Conservation (phyloP, 1,140 invertebrate species). For the Epicauta chinensis region DNA sequence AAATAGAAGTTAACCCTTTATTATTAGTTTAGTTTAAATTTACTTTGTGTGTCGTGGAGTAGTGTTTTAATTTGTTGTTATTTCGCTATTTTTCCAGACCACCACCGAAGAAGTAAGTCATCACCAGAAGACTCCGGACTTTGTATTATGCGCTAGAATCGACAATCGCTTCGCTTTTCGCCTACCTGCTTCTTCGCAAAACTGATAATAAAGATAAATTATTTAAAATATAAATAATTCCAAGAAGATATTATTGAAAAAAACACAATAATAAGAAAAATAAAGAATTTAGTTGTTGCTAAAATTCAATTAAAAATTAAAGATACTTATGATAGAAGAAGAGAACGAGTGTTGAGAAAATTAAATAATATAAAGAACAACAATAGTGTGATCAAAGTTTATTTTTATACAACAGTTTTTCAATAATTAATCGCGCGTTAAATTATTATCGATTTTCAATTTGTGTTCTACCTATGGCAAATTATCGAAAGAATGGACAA, state of each 20-base stretch:
- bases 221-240: neutral
- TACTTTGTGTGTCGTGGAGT: too few relatives aligned
- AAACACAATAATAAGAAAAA: slow-evolving; percentile 8
- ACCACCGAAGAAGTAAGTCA: slow-evolving; percentile 21
- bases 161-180: slow-evolving; percentile 40
- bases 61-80: slow-evolving; percentile 15
- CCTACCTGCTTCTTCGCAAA: slow-evolving; percentile 36
- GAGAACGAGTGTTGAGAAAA: too few relatives aligned
- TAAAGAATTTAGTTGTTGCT: slow-evolving; percentile 2
- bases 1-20: too few relatives aligned
- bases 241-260: slow-evolving; percentile 8
- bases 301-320: slow-evolving; percentile 4
- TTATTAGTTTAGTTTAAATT: too few relatives aligned
- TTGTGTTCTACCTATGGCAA: slow-evolving; percentile 14
- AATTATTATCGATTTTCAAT: slow-evolving; percentile 1
- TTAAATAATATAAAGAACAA: slow-evolving; percentile 4
- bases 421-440: slow-evolving; percentile 1
- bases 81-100: slow-evolving; percentile 24
- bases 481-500: slow-evolving; percentile 34
- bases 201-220: neutral
- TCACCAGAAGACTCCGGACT: slow-evolving; percentile 33
- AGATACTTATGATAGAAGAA: too few relatives aligned
- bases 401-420: slow-evolving; percentile 19
- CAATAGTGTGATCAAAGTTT: slow-evolving; percentile 25
- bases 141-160: slow-evolving; percentile 40